Evolutionary conservation across 1,140 invertebrate genomes (phyloP).

Genomic region (Chelonus insularis): DNA sequence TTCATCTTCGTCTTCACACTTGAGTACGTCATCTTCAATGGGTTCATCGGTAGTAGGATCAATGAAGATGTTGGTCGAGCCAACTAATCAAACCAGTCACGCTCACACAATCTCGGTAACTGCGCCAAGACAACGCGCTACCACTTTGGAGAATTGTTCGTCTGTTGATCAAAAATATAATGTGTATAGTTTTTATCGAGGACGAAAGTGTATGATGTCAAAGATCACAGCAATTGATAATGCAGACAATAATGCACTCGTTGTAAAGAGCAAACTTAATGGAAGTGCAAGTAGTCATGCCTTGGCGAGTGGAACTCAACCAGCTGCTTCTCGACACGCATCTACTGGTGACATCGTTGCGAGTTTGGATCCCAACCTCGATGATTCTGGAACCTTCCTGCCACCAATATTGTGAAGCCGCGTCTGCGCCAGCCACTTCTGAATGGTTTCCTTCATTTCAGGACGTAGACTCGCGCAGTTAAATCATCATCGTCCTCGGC

Average conservation of each 20-base stretch:
- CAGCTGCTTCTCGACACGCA: constrained; percentile 52
- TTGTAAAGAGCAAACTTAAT: constrained; percentile 56
- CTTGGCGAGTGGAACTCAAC: constrained; percentile 47
- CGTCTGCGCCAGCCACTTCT: constrained; percentile 56
- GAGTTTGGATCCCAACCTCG: constrained; percentile 63
- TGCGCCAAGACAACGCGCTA: constrained; percentile 40
- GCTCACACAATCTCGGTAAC: constrained; percentile 45
- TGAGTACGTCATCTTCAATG: constrained; percentile 48
- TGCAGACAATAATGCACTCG: constrained; percentile 36
- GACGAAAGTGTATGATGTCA: constrained; percentile 50
- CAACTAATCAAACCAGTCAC: constrained; percentile 44
- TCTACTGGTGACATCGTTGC: constrained; percentile 58
- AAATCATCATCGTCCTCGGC: constrained; percentile 1
- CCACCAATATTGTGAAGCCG: constrained; percentile 65
- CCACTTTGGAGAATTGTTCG: constrained; percentile 47
- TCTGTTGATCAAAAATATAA: constrained; percentile 44
- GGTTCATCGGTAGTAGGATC: constrained; percentile 42
- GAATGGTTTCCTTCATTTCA: constrained; percentile 30
- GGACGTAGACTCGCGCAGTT: not conserved
- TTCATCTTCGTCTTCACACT: constrained; percentile 41
- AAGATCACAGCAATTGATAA: constrained; percentile 50
- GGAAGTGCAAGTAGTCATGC: constrained; percentile 56
- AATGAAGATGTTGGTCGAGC: constrained; percentile 42
- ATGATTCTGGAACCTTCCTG: constrained; percentile 70
- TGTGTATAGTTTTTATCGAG: constrained; percentile 51